phyloP scores from a whole-genome alignment of 1,140 invertebrate species.

The Anastatus disparis region DNA sequence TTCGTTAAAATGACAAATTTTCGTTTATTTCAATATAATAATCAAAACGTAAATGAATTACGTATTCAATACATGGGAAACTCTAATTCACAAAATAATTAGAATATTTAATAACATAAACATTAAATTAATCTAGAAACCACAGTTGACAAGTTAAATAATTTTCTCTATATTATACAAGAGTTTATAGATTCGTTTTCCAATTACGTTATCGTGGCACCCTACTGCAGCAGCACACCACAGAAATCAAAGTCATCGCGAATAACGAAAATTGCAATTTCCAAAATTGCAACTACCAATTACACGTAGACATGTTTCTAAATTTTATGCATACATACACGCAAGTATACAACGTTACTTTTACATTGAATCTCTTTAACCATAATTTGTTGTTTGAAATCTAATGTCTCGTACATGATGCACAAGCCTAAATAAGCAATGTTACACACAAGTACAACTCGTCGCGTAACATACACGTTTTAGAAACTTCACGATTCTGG shows the following conservation, averaged over 20 bases:
- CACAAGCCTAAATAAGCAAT: conserved; percentile 3
- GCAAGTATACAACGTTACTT: too few species aligned
- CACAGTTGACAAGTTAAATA: not conserved
- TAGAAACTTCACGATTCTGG: not conserved
- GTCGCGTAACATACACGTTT: too few species aligned
- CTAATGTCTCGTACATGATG: not conserved
- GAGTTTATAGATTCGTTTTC: not conserved
- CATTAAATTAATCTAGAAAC: not conserved
- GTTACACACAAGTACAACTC: too few species aligned
- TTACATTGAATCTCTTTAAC: too few species aligned
- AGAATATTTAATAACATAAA: not conserved
- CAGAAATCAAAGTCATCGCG: not conserved
- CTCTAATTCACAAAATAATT: not conserved
- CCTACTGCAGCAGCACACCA: too few species aligned
- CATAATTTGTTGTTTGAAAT: not conserved
- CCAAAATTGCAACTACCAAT: not conserved
- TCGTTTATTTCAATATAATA: too few species aligned
- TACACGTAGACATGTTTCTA: too few species aligned
- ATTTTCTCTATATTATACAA: too few species aligned
- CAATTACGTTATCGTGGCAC: not conserved
- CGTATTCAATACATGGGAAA: too few species aligned
- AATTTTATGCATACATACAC: too few species aligned
- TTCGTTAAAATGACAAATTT: too few species aligned
- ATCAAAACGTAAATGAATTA: too few species aligned
- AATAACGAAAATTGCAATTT: not conserved